Base-by-base conservation (phyloP, 1,140 invertebrate species). In the Belonocnema kinseyi region DNA sequence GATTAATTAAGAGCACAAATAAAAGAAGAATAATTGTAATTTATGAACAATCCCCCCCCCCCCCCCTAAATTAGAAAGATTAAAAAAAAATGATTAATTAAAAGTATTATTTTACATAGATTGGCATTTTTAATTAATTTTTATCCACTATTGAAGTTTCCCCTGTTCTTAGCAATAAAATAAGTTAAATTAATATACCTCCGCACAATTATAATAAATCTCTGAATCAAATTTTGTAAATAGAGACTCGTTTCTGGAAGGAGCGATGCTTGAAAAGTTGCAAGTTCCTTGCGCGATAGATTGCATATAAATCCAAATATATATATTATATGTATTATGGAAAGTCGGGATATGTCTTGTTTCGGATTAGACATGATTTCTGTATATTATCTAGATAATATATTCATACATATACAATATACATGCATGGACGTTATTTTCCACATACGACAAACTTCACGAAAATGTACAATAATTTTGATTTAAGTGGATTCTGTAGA, bases 281-380 rank as follows among this genome's bases (percentile, higher is more conserved):
- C 61, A 66, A 66, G 26, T 66, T 14, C 26, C 26, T 66, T 40
- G 14, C 58, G 21, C 19, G 21, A 14, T 56, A 73, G 74, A 80
- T 40, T 73, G 56, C 77, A 77, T 72, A 75, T 77, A 75, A 26
- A 72, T 26, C 46, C 21, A 66, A 40, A 66, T 40, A 26, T 26
- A 33, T 26, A 61, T 73, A 52, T 66, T 80, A 77, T 77, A 77
- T 77, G 26, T 56, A 66, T 66, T 40, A 40, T 50, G 54, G 66
- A 77, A 80, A 54, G 52, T 51, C 72, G 40, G 50, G 46, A 19
- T 80, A 50, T 52, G 73, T 66, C 12, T 66, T 66, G 16, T 26
- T 66, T 66, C 33, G 5, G 21, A 58, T 21, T 1, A n/a, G 40
- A 66, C 61, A 13, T 33, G 61, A 19, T 75, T 54, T 73, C 61